phyloP scores from a whole-genome alignment of 2,797 vertebrate species.

The Pantherophis alleghaniensis region DNA sequence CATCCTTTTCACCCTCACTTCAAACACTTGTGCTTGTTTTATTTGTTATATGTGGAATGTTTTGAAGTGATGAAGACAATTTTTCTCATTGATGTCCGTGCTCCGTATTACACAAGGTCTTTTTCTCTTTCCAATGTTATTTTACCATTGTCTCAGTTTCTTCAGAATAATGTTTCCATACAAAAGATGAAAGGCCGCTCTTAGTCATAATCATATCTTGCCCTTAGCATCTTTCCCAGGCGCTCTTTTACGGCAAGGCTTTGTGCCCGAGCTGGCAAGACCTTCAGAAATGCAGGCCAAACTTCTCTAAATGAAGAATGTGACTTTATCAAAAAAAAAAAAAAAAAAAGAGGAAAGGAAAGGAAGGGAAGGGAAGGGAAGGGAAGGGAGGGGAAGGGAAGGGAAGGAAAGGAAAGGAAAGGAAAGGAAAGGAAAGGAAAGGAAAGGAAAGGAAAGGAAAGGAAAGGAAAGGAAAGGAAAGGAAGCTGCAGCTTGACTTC shows the following conservation, averaged over 20 bases:
- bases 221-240: neutral
- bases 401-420: too few relatives aligned
- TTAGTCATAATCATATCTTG: neutral
- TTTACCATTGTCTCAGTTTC: constrained; percentile 18
- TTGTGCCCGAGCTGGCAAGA: neutral
- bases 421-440: too few relatives aligned
- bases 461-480: too few relatives aligned
- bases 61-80: constrained; percentile 47
- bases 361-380: too few relatives aligned
- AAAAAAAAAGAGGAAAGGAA: too few relatives aligned
- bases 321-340: neutral
- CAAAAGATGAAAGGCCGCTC: neutral
- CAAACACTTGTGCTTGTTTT: constrained; percentile 34
- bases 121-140: neutral
- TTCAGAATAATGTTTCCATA: constrained; percentile 36
- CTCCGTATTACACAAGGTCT: constrained; percentile 51
- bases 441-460: too few relatives aligned
- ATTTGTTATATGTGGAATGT: constrained; percentile 53
- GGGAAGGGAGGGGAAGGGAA: rapidly evolving
- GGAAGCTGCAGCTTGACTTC: neutral
- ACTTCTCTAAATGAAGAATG: neutral
- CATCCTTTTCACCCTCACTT: constrained; percentile 27
- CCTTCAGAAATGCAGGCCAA: neutral
- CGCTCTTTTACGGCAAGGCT: neutral
- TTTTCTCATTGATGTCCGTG: neutral